Conservation (phyloP, 2,888 invertebrate species). For the Caenorhabditis sp. region DNA sequence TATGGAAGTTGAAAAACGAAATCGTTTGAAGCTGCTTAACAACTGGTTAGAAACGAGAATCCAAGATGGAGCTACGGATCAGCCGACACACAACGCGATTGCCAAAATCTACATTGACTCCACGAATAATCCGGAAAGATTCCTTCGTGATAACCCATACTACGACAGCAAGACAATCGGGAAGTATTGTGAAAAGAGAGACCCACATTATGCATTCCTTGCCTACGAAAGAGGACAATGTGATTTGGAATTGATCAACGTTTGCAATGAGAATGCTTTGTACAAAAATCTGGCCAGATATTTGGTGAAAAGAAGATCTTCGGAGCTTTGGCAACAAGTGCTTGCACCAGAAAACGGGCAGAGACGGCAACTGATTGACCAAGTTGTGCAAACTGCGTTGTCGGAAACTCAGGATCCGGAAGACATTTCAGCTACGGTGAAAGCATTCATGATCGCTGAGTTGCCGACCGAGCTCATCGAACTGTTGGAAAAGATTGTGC, state of each 20-base stretch:
- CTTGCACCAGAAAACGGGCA: constrained; percentile 94
- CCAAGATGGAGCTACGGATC: constrained; percentile 96
- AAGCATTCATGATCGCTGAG: constrained; percentile 99
- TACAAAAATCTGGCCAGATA: constrained; percentile 98
- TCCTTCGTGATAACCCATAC: constrained; percentile 87
- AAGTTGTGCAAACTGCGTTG: constrained; percentile 96
- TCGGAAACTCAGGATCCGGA: constrained; percentile 98
- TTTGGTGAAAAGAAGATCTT: constrained; percentile 94
- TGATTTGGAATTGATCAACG: constrained; percentile 96
- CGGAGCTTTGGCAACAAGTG: constrained; percentile 97
- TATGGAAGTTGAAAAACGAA: constrained; percentile 89
- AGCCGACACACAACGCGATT: constrained; percentile 98
- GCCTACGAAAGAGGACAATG: constrained; percentile 99
- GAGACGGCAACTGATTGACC: constrained; percentile 89
- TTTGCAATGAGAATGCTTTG: constrained; percentile 99
- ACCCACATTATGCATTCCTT: constrained; percentile 98
- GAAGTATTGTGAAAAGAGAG: constrained; percentile 99
- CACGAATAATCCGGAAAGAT: constrained; percentile 97
- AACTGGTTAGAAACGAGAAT: constrained; percentile 98
- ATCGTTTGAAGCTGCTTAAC: constrained; percentile 90
- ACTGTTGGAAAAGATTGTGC: constrained; percentile 96
- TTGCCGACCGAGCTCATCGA: constrained; percentile 98
- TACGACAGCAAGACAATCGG: constrained; percentile 95
- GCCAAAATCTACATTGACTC: constrained; percentile 99
- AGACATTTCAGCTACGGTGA: constrained; percentile 98